phyloP scores from a whole-genome alignment of 2,113 vertebrate species.

The Paramisgurnus dabryanus region DNA sequence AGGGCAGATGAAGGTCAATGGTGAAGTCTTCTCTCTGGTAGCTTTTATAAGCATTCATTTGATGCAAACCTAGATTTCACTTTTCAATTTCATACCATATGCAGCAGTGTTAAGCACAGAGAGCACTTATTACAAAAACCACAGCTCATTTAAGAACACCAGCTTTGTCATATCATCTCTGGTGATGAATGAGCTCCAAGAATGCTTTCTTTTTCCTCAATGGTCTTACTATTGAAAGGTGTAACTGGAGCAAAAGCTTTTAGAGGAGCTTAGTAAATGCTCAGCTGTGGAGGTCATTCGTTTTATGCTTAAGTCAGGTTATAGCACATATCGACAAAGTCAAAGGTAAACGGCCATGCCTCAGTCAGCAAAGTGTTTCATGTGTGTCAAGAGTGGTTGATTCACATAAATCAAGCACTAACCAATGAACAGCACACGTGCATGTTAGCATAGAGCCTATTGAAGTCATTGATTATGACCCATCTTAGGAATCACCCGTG shows the following conservation, averaged over 20 bases:
- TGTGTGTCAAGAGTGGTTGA: not conserved
- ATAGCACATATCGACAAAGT: not conserved
- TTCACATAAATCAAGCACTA: constrained; percentile 30
- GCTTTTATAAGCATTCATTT: constrained; percentile 46
- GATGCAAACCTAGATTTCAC: constrained; percentile 24
- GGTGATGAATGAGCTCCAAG: not conserved
- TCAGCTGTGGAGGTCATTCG: not conserved
- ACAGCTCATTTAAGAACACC: not conserved
- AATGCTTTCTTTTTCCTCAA: not conserved
- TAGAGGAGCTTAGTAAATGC: not conserved
- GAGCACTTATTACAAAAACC: not conserved
- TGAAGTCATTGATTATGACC: constrained; percentile 9
- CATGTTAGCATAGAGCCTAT: not conserved
- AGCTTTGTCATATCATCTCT: not conserved
- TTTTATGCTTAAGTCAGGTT: not conserved
- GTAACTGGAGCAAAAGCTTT: not conserved
- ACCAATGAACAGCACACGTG: constrained; percentile 16
- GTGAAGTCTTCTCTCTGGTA: constrained; percentile 42
- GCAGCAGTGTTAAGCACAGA: not conserved
- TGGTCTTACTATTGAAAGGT: not conserved
- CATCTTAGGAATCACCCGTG: constrained; percentile 8
- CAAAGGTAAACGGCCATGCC: not conserved
- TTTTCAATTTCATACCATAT: constrained; percentile 1
- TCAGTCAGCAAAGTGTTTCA: not conserved
- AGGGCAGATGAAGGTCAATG: constrained; percentile 49